Evolutionary conservation across 1,140 invertebrate species (phyloP).

Genomic region (Eubasilissa regina): DNA sequence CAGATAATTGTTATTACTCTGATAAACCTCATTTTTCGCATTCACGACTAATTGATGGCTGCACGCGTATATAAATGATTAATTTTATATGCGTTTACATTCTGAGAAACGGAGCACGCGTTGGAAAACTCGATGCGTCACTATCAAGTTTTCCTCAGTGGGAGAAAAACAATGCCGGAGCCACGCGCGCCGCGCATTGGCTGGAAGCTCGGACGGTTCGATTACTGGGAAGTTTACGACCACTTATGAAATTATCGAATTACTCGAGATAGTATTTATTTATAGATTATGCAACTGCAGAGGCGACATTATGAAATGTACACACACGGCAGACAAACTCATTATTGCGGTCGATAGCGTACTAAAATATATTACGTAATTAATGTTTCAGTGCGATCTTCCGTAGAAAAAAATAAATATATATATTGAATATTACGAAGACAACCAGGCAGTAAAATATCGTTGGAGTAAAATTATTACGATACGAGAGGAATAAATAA

Average conservation of each 20-base stretch:
- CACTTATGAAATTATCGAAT: neutral
- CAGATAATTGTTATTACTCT: neutral
- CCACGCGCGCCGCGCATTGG: neutral
- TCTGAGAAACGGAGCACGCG: neutral
- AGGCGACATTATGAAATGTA: neutral
- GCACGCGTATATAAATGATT: no score
- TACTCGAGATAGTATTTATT: conserved; percentile 2
- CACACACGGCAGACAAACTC: neutral
- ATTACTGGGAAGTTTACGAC: neutral
- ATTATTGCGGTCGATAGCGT: neutral
- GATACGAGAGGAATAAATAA: no score
- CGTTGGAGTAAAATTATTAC: no score
- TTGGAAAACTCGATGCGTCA: conserved; percentile 17
- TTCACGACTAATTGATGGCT: neutral
- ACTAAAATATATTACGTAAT: neutral
- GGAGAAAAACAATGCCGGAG: neutral
- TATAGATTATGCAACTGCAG: conserved; percentile 23
- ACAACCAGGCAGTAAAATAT: no score
- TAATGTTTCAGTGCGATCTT: neutral
- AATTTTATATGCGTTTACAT: no score
- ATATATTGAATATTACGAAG: no score
- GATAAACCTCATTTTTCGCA: neutral
- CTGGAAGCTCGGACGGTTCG: no score
- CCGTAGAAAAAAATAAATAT: no score
- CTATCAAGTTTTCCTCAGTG: neutral